Evolutionary conservation across 2,797 vertebrate species (phyloP).

Genomic region (Anableps anableps): DNA sequence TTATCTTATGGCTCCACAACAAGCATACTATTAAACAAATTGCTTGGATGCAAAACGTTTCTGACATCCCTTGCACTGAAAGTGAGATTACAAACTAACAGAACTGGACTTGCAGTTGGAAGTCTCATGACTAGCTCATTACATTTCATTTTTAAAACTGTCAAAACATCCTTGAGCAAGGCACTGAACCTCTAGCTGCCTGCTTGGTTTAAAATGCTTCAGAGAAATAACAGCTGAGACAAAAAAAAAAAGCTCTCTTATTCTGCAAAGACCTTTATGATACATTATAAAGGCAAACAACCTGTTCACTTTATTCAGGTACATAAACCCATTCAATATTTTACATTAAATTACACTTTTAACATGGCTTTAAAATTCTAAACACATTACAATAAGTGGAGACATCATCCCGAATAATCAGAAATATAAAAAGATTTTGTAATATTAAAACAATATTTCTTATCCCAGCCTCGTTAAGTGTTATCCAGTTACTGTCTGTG

Average conservation of each 20-base stretch:
- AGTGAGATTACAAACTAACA: slow-evolving; percentile 26
- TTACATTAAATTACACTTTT: background rate
- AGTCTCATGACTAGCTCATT: slow-evolving; percentile 40
- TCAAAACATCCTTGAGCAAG: slow-evolving; percentile 61
- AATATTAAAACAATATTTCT: background rate
- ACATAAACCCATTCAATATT: background rate
- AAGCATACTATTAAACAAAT: slow-evolving; percentile 3
- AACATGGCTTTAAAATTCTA: slow-evolving; percentile 5
- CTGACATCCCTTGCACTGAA: slow-evolving; percentile 18
- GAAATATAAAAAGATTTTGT: background rate
- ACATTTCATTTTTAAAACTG: slow-evolving; percentile 52
- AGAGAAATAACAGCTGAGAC: slow-evolving; percentile 45
- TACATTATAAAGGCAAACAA: slow-evolving; percentile 2
- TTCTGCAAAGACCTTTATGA: background rate
- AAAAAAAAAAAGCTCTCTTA: slow-evolving; percentile 17
- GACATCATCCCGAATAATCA: background rate
- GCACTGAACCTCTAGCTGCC: slow-evolving; percentile 43
- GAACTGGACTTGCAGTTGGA: slow-evolving; percentile 23
- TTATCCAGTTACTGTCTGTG: background rate
- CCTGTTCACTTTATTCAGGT: background rate
- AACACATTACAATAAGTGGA: background rate
- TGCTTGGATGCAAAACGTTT: slow-evolving; percentile 7
- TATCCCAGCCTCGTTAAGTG: background rate
- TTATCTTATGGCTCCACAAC: slow-evolving; percentile 1
- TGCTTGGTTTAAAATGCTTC: slow-evolving; percentile 33